Conservation (phyloP, 2,113 vertebrate genomes). For the Cryptomyrus ogoouensis region DNA sequence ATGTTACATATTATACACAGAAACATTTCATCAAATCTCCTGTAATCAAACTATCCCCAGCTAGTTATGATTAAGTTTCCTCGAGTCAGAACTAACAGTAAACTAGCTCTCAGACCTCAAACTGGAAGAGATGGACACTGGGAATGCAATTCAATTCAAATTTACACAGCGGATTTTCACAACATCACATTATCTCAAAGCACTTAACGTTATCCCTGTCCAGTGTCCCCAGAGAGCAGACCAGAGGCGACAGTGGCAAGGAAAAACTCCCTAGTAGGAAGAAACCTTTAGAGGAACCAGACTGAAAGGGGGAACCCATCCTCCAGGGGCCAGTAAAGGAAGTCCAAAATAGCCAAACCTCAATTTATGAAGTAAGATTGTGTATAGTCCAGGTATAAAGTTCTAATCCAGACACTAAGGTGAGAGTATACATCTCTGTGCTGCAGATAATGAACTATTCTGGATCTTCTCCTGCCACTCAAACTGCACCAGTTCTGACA, state of each 20-base stretch:
- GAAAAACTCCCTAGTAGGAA: not conserved
- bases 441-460: not conserved
- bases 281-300: not conserved
- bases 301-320: not conserved
- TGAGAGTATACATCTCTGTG: not conserved
- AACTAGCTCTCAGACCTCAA: not conserved
- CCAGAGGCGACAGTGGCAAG: not conserved
- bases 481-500: not conserved
- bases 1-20: not conserved
- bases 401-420: not conserved
- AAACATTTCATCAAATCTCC: not conserved
- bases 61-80: not conserved
- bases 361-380: not conserved
- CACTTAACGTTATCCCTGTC: not conserved
- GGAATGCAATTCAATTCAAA: not conserved
- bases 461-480: not conserved
- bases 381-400: not conserved
- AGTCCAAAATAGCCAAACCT: not conserved
- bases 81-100: not conserved
- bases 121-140: not conserved
- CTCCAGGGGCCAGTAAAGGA: not conserved
- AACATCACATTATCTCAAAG: not conserved
- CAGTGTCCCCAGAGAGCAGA: not conserved
- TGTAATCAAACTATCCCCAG: not conserved
- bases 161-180: not conserved